Percentiles rank a stretch among this genome's conserved stretches.
Conservation (phyloP, 2,797 vertebrate species). For the Neomorphus geoffroyi region DNA sequence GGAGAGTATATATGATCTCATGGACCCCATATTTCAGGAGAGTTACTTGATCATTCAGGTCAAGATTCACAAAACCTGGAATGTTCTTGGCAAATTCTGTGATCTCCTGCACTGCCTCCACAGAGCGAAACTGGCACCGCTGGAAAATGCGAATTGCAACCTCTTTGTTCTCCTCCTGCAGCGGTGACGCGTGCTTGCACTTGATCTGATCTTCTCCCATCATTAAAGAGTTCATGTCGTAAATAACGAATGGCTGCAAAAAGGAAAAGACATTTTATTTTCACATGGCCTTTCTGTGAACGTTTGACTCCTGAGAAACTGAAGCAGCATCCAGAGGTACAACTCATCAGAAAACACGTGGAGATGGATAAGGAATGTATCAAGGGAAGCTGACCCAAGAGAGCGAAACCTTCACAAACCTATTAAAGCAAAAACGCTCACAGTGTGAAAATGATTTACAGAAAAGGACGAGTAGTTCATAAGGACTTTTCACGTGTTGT, state of each 20-base stretch:
- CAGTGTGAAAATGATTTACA: neutral
- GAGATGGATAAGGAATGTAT: neutral
- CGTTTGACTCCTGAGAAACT: neutral
- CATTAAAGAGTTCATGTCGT: conserved; percentile 96
- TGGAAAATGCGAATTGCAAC: conserved; percentile 97
- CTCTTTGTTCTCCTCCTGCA: conserved; percentile 82
- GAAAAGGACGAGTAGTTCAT: neutral
- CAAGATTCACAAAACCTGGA: conserved; percentile 92
- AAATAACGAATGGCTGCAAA: conserved; percentile 93
- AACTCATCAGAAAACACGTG: neutral
- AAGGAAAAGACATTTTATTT: conserved; percentile 22
- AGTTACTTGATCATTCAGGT: conserved; percentile 97
- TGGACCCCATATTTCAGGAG: conserved; percentile 96
- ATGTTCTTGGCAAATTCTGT: conserved; percentile 98
- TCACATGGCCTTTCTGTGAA: neutral
- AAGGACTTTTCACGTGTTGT: neutral
- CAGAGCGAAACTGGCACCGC: conserved; percentile 94
- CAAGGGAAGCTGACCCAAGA: neutral
- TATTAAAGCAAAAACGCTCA: neutral
- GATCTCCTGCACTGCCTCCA: conserved; percentile 95
- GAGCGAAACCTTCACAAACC: neutral
- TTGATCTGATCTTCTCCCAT: conserved; percentile 96
- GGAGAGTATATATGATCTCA: conserved; percentile 95
- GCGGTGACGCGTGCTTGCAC: conserved; percentile 81
- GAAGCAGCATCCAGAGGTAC: neutral